Evolutionary conservation across 1,140 invertebrate species (phyloP).

Genomic region (Conopomorpha cramerella): DNA sequence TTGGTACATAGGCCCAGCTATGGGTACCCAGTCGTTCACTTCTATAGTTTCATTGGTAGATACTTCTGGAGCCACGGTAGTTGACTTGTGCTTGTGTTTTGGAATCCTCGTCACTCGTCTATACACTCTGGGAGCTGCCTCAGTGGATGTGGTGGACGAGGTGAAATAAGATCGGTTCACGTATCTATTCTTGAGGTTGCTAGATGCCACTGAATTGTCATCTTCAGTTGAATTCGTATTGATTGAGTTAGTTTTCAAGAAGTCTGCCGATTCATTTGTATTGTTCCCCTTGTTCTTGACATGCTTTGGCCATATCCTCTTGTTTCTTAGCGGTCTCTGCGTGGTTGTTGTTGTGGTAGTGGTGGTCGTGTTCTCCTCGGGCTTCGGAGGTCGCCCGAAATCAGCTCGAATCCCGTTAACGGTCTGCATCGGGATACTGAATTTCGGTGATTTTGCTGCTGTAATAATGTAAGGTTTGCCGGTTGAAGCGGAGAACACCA

Average conservation of each 20-base stretch:
- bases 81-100: too few relatives aligned
- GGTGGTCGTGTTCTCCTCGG: constrained; percentile 14
- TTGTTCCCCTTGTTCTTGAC: constrained; percentile 30
- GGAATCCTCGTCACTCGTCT: constrained; percentile 26
- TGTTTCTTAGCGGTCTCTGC: constrained; percentile 29
- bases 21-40: constrained; percentile 40
- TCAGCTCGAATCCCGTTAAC: constrained; percentile 38
- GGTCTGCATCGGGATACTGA: constrained; percentile 37
- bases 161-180: constrained; percentile 10
- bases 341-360: constrained; percentile 25
- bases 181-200: constrained; percentile 5
- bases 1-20: constrained; percentile 31
- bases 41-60: constrained; percentile 14
- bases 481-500: constrained; percentile 19
- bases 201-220: constrained; percentile 14
- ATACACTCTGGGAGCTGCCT: constrained; percentile 16
- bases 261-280: constrained; percentile 9
- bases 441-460: constrained; percentile 33
- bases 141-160: constrained; percentile 5
- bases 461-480: constrained; percentile 14
- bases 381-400: constrained; percentile 22
- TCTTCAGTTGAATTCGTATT: constrained; percentile 16
- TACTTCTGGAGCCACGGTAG: constrained; percentile 16
- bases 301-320: constrained; percentile 50
- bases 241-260: constrained; percentile 7